Conservation (phyloP, 2,113 vertebrate species). For the Microcebus lehilahytsara region DNA sequence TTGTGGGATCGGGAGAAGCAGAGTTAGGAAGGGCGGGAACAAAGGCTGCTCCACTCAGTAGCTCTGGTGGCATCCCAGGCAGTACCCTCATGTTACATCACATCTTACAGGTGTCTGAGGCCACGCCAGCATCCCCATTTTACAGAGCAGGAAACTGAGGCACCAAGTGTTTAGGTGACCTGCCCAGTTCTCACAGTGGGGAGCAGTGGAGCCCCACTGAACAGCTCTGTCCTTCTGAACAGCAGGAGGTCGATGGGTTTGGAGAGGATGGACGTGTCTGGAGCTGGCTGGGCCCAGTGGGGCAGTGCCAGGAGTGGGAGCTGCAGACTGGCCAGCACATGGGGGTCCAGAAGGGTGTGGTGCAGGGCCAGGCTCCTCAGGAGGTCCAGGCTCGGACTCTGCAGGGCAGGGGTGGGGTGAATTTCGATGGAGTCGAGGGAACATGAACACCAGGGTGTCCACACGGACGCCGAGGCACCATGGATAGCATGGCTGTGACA, state of each 20-base stretch:
- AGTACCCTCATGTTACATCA: too few relatives aligned
- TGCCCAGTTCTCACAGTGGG: too few relatives aligned
- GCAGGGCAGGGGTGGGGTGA: background rate
- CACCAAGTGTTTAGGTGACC: too few relatives aligned
- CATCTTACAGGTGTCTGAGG: too few relatives aligned
- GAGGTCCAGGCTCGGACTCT: background rate
- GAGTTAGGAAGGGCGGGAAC: too few relatives aligned
- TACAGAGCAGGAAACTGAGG: too few relatives aligned
- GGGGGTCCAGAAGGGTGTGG: background rate
- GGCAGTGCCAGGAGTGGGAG: background rate
- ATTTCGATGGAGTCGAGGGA: too few relatives aligned
- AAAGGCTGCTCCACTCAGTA: too few relatives aligned
- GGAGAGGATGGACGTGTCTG: background rate
- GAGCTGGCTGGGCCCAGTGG: background rate
- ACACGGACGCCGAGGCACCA: background rate
- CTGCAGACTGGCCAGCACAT: rapidly evolving
- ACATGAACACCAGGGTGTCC: background rate
- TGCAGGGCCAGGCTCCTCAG: background rate
- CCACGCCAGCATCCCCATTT: too few relatives aligned
- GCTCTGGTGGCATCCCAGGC: too few relatives aligned
- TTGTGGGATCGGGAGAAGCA: too few relatives aligned
- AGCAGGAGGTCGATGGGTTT: background rate
- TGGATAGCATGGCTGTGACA: background rate
- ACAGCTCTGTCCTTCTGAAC: background rate
- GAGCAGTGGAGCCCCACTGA: too few relatives aligned